These are phyloP conservation scores for Zaprionus inermis DNA, from an alignment of 1,140 invertebrate species.

Conservation along the genomic window DNA sequence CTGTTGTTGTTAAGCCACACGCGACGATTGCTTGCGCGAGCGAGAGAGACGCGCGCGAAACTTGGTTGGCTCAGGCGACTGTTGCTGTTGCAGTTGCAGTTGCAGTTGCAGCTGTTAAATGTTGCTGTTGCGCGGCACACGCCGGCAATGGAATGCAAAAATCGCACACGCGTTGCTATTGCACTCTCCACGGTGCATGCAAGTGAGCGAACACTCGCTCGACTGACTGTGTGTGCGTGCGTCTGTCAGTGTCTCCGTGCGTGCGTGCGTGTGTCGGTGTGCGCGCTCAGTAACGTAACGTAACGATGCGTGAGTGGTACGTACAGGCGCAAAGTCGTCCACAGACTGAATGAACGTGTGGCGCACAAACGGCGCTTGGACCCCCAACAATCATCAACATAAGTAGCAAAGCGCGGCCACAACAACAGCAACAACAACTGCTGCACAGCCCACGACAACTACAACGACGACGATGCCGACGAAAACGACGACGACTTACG, in stretches of 20 bases:
- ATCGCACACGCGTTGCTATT: constrained; percentile 40
- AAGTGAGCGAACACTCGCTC: too few species aligned
- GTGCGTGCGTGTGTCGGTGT: constrained; percentile 27
- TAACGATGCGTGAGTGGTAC: constrained; percentile 63
- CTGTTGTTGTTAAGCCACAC: constrained; percentile 43
- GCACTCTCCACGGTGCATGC: not conserved
- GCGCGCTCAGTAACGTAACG: constrained; percentile 41
- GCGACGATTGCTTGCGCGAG: constrained; percentile 41
- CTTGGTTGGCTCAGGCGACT: constrained; percentile 10
- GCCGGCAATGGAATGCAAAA: constrained; percentile 64
- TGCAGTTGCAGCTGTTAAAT: constrained; percentile 46
- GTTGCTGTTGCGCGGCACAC: constrained; percentile 57
- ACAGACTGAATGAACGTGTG: constrained; percentile 80
- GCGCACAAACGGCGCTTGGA: constrained; percentile 80
- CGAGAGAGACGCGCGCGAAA: constrained; percentile 48
- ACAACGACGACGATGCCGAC: constrained; percentile 19
- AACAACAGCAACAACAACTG: constrained; percentile 52
- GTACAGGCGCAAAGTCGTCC: constrained; percentile 78
- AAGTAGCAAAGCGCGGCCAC: constrained; percentile 71
- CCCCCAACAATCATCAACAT: constrained; percentile 78
- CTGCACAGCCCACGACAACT: constrained; percentile 27
- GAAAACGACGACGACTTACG: constrained; percentile 59
- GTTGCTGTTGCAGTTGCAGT: constrained; percentile 28
- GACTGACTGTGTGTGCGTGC: not conserved
- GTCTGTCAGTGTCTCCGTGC: constrained; percentile 8